phyloP scores from a whole-genome alignment of 2,113 vertebrate species.

The Zosterops pallidus region DNA sequence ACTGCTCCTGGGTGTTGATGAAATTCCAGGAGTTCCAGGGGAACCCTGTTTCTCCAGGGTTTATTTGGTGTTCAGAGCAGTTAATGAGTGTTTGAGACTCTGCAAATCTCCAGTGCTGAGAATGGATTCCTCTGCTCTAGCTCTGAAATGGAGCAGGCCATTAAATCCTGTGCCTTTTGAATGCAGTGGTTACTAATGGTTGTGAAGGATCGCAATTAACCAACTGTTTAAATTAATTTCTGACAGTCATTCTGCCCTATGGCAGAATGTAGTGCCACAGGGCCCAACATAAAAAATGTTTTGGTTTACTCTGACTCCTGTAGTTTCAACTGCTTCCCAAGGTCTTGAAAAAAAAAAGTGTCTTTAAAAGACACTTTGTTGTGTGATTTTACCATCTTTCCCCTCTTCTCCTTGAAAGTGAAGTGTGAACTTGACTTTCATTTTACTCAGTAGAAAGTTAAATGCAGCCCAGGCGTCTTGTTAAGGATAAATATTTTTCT shows the following conservation, averaged over 20 bases:
- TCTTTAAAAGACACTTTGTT: background rate
- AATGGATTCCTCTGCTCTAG: conserved; percentile 6
- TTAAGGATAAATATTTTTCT: conserved; percentile 56
- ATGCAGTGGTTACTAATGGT: conserved; percentile 1
- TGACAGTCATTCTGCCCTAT: background rate
- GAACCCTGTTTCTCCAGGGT: background rate
- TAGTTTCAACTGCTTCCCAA: background rate
- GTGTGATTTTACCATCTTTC: background rate
- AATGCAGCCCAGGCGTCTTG: background rate
- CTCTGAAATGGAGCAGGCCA: conserved; percentile 2
- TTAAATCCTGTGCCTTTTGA: conserved; percentile 23
- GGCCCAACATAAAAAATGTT: background rate
- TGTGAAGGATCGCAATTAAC: conserved; percentile 39
- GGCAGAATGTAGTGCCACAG: background rate
- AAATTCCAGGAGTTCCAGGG: background rate
- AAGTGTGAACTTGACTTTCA: conserved; percentile 33
- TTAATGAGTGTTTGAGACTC: background rate
- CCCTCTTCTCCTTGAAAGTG: background rate
- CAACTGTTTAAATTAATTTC: conserved; percentile 41
- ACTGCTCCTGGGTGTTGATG: background rate
- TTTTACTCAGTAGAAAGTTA: conserved; percentile 15
- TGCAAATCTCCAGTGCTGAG: background rate
- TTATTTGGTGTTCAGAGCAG: background rate
- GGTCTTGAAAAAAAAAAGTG: background rate
- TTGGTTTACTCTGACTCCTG: background rate